Percentiles rank a stretch among this genome's conserved stretches.
phyloP scores from a whole-genome alignment of 2,113 vertebrate species.

The Crypturellus undulatus region DNA sequence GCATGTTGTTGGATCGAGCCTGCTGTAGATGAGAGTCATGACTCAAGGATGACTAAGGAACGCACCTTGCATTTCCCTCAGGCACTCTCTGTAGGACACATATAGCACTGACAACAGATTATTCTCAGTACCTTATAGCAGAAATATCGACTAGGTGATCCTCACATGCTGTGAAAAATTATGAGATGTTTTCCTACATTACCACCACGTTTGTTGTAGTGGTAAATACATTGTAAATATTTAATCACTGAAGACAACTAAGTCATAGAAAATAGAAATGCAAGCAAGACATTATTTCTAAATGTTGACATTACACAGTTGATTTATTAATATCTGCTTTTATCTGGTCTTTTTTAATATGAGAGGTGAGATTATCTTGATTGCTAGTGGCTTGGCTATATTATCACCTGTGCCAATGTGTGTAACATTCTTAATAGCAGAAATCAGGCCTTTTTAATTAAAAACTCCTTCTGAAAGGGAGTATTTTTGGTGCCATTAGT shows the following conservation, averaged over 20 bases:
- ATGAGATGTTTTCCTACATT: not conserved
- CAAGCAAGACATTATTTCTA: not conserved
- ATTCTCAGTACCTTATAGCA: not conserved
- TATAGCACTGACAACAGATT: not conserved
- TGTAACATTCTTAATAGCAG: not conserved
- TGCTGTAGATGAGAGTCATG: not conserved
- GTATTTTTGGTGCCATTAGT: not conserved
- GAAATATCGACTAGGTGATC: not conserved
- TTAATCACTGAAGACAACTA: not conserved
- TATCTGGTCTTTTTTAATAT: not conserved
- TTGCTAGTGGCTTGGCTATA: not conserved
- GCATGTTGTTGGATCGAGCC: not conserved
- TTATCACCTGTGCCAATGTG: not conserved
- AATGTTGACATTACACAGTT: not conserved
- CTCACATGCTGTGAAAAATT: not conserved
- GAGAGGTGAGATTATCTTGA: not conserved
- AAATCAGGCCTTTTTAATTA: not conserved
- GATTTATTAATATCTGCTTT: not conserved
- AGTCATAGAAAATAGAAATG: not conserved
- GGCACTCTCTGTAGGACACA: not conserved
- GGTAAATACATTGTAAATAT: not conserved
- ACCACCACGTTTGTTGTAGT: not conserved
- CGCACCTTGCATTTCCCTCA: accelerated
- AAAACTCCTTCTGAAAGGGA: not conserved
- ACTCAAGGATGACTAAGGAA: not conserved